Base-by-base conservation (phyloP, 2,888 invertebrate species). In the Megaustenia siamemsis region DNA sequence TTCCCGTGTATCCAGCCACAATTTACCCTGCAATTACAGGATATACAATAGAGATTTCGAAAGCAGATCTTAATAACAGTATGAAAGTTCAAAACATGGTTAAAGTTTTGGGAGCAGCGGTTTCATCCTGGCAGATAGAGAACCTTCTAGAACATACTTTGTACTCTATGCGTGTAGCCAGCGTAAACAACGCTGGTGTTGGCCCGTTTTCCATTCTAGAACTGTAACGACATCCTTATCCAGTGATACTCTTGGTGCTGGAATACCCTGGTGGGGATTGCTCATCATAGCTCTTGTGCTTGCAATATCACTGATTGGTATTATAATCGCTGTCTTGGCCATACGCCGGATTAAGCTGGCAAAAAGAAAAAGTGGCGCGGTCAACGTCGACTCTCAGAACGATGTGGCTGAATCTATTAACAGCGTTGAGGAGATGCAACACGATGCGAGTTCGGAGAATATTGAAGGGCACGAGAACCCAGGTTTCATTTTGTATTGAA, bases 341-440 rank as follows among this genome's bases (percentile, higher is more conserved):
- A 35, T 40, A 28, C 49, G 71, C 60, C 84, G 79, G 84, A 32
- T n/a, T 69, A 84, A 71, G 56, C 40, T 78, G 15, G 43, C 69
- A 18, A 84, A 75, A 56, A 78, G 71, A 15, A 79, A 45, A 21
- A 84, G 84, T 73, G 79, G 78, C 21, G 78, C 21, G 69, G 68
- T 32, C 35, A 78, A 4, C 35, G 24, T 1, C 63, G 60, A 1
- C 21, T 43, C n/a, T 28, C 35, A 18, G 63, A n/a, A 53, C 45
- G 12, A 12, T 32, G 21, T 35, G 21, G 15, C 18, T 38, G 56
- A n/a, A 32, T 75, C 49, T 49, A 49, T 24, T 32, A 75, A 75
- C 35, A 53, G 5, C 12, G 21, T 49, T 18, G 75, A 75, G 12
- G 53, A 75, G 35, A 69, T 69, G 69, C 69, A 43, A 24, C 69